Base-by-base conservation (phyloP, 2,888 invertebrate genomes). In the Neoscelio sp. region DNA sequence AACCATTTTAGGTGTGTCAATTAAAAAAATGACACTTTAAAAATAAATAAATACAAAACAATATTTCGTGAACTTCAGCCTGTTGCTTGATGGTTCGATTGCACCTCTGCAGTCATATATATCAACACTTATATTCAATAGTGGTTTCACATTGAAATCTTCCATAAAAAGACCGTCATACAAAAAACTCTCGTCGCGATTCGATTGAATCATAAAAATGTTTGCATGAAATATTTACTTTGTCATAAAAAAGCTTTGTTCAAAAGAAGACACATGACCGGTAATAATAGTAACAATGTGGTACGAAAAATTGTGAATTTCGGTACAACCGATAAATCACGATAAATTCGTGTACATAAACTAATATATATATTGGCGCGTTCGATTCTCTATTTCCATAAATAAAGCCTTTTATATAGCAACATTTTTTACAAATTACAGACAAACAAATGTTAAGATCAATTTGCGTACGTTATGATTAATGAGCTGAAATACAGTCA, bases 161-260 rank as follows among this genome's bases (percentile, higher is more conserved):
- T 10, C 35, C 12, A 10, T n/a, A 52, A 52, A 54, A 54, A 38
- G 13, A n/a, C 8, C 35, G 30, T 6, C 7, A n/a, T 26, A 40
- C 8, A 30, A 54, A 38, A 54, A 54, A 54, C 17, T 13, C 26
- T 7, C 23, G 13, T n/a, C 6, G 38, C 26, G 38, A 38, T 38
- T 54, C 38, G 3, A 38, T 26, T 54, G 54, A 54, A 13, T 54
- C 38, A 35, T 52, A 18, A 52, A 52, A 52, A 20, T 35, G 10
- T 35, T 18, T 52, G 52, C 12, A 52, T 52, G 52, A 52, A 35
- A 35, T 52, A 35, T 52, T 52, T 33, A 52, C 35, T 35, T 35
- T 35, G 20, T 18, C 20, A 7, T 20, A 15, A 20, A 52, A 52
- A 52, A 20, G 52, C 18, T 52, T 35, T 52, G 15, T 52, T 52